Percentiles rank a stretch among this genome's conserved stretches.
Conservation (phyloP, 2,888 invertebrate species). For the Spisula subtruncata region DNA sequence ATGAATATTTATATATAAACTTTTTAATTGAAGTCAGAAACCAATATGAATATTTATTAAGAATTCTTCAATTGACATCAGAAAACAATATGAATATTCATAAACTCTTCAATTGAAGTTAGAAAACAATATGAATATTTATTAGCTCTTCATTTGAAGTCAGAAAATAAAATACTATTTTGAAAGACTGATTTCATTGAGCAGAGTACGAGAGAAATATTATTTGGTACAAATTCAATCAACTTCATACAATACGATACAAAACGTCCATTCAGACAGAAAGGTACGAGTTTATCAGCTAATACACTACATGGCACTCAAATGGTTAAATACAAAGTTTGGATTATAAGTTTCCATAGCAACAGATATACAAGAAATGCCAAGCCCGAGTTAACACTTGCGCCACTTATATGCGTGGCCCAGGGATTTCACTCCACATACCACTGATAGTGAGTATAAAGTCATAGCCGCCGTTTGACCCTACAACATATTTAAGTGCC, state of each 20-base stretch:
- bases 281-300: neutral
- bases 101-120: no score
- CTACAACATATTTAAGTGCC: neutral
- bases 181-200: neutral
- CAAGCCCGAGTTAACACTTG: constrained; percentile 25
- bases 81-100: no score
- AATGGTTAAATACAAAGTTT: constrained; percentile 36
- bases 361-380: constrained; percentile 27
- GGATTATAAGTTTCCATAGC: constrained; percentile 47
- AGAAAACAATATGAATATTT: no score
- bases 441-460: constrained; percentile 27
- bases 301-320: constrained; percentile 36
- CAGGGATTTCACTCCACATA: constrained; percentile 23
- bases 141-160: no score
- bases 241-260: neutral
- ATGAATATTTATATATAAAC: no score
- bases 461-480: neutral
- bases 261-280: constrained; percentile 14
- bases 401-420: neutral
- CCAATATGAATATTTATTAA: no score
- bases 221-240: neutral
- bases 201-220: neutral
- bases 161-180: no score
- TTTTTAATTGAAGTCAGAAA: no score
- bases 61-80: no score